A percentile compares a stretch with the other conserved stretches of the same genome.
Conservation (phyloP, 2,113 vertebrate species). For the Ivindomyrus marchei region DNA sequence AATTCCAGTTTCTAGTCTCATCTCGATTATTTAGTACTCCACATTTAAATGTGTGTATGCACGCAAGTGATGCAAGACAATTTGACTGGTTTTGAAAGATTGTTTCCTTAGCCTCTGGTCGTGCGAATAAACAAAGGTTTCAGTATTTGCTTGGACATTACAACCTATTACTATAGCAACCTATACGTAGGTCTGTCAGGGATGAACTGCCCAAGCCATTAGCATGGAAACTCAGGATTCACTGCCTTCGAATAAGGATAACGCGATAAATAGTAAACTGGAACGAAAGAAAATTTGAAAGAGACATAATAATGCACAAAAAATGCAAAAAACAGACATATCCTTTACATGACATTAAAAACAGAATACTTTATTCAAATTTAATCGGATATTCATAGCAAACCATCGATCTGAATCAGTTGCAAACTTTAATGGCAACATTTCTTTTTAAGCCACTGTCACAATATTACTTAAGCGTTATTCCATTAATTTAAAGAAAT, state of each 20-base stretch:
- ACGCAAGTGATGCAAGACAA: not conserved
- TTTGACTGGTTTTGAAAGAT: not conserved
- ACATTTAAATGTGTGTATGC: not conserved
- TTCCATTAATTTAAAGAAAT: not conserved
- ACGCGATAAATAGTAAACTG: not conserved
- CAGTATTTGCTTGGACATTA: not conserved
- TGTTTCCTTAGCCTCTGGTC: not conserved
- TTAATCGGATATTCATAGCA: not conserved
- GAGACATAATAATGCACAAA: not conserved
- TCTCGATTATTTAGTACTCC: not conserved
- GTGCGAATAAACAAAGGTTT: not conserved
- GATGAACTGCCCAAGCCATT: not conserved
- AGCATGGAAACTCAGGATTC: not conserved
- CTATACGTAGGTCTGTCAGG: not conserved
- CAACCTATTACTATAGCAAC: not conserved
- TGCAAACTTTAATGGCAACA: not conserved
- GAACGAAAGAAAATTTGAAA: not conserved
- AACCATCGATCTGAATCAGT: not conserved
- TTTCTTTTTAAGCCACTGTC: not conserved
- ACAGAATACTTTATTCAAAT: not conserved
- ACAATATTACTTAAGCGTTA: not conserved
- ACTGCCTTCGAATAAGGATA: not conserved
- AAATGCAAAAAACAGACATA: not conserved
- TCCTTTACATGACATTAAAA: not conserved
- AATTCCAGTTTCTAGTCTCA: not conserved